phyloP scores from a whole-genome alignment of 1,140 invertebrate species.

The Drosophila micromelanica region DNA sequence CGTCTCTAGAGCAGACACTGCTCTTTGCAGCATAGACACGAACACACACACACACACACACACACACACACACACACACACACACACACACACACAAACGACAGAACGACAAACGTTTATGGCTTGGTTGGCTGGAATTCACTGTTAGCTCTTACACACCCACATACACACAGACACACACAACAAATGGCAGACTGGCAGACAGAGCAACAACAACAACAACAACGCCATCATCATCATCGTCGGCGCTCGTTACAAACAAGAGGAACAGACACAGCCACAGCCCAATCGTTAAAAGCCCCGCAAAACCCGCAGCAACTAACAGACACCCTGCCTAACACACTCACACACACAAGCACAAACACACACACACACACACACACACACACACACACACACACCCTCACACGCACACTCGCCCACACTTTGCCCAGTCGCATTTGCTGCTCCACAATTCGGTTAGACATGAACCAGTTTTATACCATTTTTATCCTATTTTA shows the following conservation, averaged over 20 bases:
- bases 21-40: constrained; percentile 63
- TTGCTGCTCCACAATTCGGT: constrained; percentile 48
- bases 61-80: constrained; percentile 14
- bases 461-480: constrained; percentile 64
- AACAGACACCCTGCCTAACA: constrained; percentile 34
- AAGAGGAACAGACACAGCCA: constrained; percentile 14
- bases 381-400: no score
- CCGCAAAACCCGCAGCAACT: constrained; percentile 34
- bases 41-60: constrained; percentile 27
- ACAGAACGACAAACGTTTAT: constrained; percentile 59
- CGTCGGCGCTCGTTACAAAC: constrained; percentile 17
- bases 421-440: background rate
- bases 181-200: constrained; percentile 24
- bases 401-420: background rate
- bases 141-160: constrained; percentile 38
- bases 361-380: background rate
- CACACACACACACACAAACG: constrained; percentile 53
- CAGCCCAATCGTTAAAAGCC: constrained; percentile 40
- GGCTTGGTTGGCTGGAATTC: constrained; percentile 45
- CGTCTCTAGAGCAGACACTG: constrained; percentile 72
- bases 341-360: background rate
- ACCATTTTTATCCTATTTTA: constrained; percentile 48
- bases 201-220: constrained; percentile 35
- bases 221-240: constrained; percentile 10
- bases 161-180: constrained; percentile 36